These are phyloP conservation scores for Atta colombica DNA, from an alignment of 1,140 invertebrate species.

Conservation along the genomic window DNA sequence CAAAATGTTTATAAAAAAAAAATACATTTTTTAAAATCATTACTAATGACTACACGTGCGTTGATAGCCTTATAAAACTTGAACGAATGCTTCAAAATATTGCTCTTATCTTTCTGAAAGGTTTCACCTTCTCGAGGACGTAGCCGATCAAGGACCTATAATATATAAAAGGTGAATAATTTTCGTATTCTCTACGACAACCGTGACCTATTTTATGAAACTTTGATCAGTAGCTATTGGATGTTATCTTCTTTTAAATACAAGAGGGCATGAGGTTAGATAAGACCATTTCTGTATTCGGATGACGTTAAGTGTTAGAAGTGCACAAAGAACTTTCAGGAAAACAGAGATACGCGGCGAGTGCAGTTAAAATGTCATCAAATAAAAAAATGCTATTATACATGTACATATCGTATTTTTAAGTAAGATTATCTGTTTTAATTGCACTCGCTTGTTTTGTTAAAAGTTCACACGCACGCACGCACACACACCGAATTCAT, in stretches of 20 bases:
- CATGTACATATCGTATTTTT: background rate
- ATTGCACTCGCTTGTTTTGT: background rate
- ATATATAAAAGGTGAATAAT: background rate
- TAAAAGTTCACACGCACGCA: background rate
- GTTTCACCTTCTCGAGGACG: background rate
- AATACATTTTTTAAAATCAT: background rate
- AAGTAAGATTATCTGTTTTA: background rate
- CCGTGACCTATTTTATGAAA: constrained; percentile 74
- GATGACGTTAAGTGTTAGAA: constrained; percentile 33
- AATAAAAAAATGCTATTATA: background rate
- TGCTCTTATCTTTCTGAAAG: background rate
- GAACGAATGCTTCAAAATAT: background rate
- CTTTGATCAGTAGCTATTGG: constrained; percentile 69
- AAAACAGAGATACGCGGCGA: constrained; percentile 33
- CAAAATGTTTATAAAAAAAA: constrained; percentile 33
- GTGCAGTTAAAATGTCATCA: background rate
- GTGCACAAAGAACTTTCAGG: constrained; percentile 28
- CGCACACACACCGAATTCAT: too few species aligned
- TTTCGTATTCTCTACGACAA: constrained; percentile 50
- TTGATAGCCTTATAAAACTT: background rate
- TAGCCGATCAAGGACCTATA: background rate
- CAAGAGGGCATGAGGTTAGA: constrained; percentile 74
- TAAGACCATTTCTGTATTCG: constrained; percentile 71
- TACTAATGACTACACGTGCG: background rate
- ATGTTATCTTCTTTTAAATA: constrained; percentile 75